A percentile compares a stretch with the other conserved stretches of the same genome.
These are phyloP conservation scores for Semotilus atromaculatus DNA, from an alignment of 2,797 vertebrate species.

Conservation along the genomic window DNA sequence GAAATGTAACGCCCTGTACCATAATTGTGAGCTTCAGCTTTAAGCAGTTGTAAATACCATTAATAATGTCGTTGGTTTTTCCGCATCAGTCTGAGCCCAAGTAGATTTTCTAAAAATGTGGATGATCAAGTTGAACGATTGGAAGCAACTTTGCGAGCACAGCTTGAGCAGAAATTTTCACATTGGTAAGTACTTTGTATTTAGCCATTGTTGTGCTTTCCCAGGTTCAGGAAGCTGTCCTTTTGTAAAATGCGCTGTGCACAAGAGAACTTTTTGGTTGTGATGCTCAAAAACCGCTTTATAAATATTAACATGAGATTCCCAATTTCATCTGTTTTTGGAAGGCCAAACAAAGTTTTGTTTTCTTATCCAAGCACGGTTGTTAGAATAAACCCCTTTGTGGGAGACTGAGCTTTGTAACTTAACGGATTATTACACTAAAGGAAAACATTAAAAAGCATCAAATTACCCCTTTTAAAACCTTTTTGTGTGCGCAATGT, in stretches of 20 bases:
- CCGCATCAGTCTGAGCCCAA: neutral
- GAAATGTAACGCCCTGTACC: neutral
- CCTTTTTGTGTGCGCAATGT: neutral
- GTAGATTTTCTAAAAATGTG: neutral
- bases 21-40: neutral
- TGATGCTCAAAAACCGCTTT: neutral
- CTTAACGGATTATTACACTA: neutral
- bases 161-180: neutral
- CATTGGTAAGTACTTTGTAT: neutral
- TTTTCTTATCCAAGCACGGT: neutral
- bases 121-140: neutral
- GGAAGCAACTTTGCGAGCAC: neutral
- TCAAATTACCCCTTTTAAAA: neutral
- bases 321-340: neutral
- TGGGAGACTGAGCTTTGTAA: neutral
- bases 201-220: neutral
- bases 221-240: neutral
- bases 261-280: neutral
- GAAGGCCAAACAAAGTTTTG: neutral
- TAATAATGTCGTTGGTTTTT: neutral
- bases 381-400: neutral
- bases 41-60: neutral
- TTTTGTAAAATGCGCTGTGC: neutral
- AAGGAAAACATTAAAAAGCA: neutral
- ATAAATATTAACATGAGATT: neutral